phyloP scores from a whole-genome alignment of 2,888 invertebrate genomes.

The Eristalinus aeneus region DNA sequence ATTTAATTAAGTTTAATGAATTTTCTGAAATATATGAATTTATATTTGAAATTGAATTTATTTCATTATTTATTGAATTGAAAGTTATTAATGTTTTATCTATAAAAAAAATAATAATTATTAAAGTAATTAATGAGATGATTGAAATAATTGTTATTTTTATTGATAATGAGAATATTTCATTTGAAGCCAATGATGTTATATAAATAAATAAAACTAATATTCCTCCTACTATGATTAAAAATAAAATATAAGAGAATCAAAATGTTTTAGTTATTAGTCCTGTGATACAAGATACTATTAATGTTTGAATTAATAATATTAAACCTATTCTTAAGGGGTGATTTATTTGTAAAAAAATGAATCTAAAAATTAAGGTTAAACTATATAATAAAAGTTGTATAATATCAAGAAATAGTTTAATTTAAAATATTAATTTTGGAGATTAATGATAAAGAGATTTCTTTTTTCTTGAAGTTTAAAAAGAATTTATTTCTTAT shows the following conservation, averaged over 20 bases:
- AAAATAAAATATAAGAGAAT: constrained; percentile 84
- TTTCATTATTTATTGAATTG: constrained; percentile 79
- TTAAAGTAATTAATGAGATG: constrained; percentile 73
- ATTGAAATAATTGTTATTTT: constrained; percentile 75
- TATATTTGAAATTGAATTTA: constrained; percentile 75
- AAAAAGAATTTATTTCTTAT: constrained; percentile 82
- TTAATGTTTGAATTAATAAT: constrained; percentile 82
- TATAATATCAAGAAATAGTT: constrained; percentile 83
- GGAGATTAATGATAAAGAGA: constrained; percentile 84
- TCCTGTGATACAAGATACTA: constrained; percentile 81
- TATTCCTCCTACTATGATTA: constrained; percentile 85
- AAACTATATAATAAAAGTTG: constrained; percentile 74
- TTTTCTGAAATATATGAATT: constrained; percentile 78
- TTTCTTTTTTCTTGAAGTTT: constrained; percentile 84
- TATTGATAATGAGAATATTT: constrained; percentile 81
- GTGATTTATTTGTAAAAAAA: constrained; percentile 81
- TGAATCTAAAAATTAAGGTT: constrained; percentile 77
- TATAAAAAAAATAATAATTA: constrained; percentile 73
- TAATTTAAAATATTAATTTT: constrained; percentile 87
- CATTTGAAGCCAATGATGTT: constrained; percentile 84
- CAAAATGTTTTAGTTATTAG: constrained; percentile 82
- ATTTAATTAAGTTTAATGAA: constrained; percentile 82
- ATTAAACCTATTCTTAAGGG: constrained; percentile 83
- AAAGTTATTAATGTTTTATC: constrained; percentile 75
- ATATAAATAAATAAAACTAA: constrained; percentile 86